Evolutionary conservation across 2,888 invertebrate genomes (phyloP), one percentile per base, ranked within the genome.

Genomic region (Lepidonotus clava): DNA sequence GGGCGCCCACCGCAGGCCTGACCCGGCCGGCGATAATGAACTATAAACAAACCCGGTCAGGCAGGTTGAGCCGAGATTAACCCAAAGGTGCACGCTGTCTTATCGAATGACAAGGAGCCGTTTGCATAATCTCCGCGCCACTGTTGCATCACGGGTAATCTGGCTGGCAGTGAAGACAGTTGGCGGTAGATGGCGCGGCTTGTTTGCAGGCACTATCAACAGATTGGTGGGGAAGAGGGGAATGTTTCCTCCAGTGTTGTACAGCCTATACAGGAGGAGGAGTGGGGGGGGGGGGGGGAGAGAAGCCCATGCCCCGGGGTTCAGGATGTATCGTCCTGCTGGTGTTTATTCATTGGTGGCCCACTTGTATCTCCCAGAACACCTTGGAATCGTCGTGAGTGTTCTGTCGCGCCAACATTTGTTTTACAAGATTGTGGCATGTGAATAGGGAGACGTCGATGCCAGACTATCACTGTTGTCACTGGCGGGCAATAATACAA

Each of bases 71-170:
- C 71, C 38, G 11, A 34, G 38, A 34, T 38, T 71, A 71, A 71
- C 71, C 71, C 71, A 38, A 11, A 8, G 0, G 18, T 34, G 34
- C 0, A 11, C 71, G 38, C 34, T n/a, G 36, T 38, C 71, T 71
- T 71, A 71, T 71, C 36, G 18, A 36, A 71, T 71, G 71, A 71
- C 71, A 71, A 71, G 71, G 34, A 71, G 71, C 71, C 71, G 36
- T 38, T 71, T 36, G 71, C 71, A 71, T 71, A 71, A 71, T 71
- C 71, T 71, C 71, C 21, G 36, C 18, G 71, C 71, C 18, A 71
- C 71, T 2, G 71, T 71, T 71, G 71, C 71, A 71, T 71, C 71
- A 34, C 36, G 71, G 71, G 36, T 61, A 61, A 61, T 61, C 61
- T 61, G 61, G 71, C 36, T 71, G 8, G 71, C 38, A 71, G 36